A percentile compares a stretch with the other conserved stretches of the same genome.
These are phyloP conservation scores for Penelope pileata DNA, from an alignment of 2,113 vertebrate genomes.

Conservation along the genomic window DNA sequence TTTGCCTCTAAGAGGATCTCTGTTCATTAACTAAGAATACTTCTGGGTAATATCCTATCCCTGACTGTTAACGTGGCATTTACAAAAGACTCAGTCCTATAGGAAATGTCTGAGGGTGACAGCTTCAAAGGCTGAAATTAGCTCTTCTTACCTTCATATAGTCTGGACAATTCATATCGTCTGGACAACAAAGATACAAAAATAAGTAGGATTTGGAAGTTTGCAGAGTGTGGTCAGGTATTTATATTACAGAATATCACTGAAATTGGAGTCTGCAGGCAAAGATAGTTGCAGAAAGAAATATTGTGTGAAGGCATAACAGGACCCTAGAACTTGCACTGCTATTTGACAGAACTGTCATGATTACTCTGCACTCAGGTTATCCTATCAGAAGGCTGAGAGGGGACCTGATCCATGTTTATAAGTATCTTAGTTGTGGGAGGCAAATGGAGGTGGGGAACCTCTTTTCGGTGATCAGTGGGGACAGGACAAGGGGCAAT, in stretches of 20 bases:
- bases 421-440: too few species aligned
- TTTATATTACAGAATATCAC: background rate
- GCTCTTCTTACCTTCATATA: background rate
- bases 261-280: background rate
- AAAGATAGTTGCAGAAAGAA: background rate
- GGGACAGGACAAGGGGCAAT: too few species aligned
- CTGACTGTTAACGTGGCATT: background rate
- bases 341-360: background rate
- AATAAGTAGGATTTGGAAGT: background rate
- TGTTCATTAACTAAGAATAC: background rate
- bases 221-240: conserved; percentile 8
- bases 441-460: too few species aligned
- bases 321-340: background rate
- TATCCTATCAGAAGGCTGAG: too few species aligned
- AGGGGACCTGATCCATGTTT: too few species aligned
- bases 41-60: background rate
- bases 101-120: background rate
- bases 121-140: background rate
- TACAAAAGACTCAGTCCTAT: conserved; percentile 3
- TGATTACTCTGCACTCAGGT: background rate
- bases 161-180: background rate
- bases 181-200: background rate
- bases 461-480: too few species aligned
- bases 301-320: background rate
- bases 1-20: background rate